phyloP scores from a whole-genome alignment of 92 coral and sea anemone genomes.

The Paramuricea clavata region DNA sequence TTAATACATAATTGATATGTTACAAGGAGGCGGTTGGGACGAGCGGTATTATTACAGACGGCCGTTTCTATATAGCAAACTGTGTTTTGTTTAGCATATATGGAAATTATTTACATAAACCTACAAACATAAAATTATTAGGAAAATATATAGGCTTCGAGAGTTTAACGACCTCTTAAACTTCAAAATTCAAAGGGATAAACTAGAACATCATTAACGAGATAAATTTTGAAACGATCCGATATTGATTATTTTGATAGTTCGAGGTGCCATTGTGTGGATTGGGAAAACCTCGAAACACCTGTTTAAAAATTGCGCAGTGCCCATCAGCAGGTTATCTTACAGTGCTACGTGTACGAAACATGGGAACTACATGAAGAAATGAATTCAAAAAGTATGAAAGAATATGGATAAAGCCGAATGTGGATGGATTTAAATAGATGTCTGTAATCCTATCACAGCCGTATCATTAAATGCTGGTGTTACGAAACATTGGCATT shows the following conservation, averaged over 20 bases:
- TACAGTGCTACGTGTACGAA: background rate
- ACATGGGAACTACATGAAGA: background rate
- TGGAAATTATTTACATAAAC: conserved; percentile 11
- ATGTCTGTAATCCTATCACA: background rate
- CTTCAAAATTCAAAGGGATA: background rate
- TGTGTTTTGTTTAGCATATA: conserved; percentile 18
- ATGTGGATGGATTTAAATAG: background rate
- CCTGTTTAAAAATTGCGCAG: conserved; percentile 17
- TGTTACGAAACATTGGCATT: background rate
- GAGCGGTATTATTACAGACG: conserved; percentile 5
- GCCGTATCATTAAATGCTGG: conserved; percentile 2
- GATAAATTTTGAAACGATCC: background rate
- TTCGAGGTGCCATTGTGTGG: background rate
- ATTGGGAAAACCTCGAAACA: conserved; percentile 18
- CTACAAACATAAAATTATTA: background rate
- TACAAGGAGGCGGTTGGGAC: background rate
- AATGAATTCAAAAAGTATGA: background rate
- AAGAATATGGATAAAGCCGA: background rate
- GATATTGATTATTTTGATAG: background rate
- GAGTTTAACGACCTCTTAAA: background rate
- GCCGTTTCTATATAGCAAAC: background rate
- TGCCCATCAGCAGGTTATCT: conserved; percentile 19
- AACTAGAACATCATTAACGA: background rate
- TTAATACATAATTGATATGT: background rate
- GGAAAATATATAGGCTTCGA: background rate